Conservation (phyloP, 2,888 invertebrate species). For the Zygaena filipendulae region DNA sequence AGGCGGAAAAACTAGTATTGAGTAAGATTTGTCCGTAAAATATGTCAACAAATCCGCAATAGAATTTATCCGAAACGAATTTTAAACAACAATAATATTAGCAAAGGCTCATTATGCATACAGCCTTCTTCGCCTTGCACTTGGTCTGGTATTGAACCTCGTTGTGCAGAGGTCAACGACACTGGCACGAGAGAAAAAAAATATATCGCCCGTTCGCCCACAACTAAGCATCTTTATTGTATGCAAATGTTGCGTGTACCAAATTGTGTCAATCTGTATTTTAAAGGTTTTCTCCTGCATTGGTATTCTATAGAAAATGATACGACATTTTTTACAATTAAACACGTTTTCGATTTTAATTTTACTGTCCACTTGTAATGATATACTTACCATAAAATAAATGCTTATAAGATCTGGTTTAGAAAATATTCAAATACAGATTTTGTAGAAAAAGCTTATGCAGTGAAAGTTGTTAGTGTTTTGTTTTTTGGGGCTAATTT, state of each 20-base stretch:
- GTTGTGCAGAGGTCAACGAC: background rate
- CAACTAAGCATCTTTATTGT: slow-evolving; percentile 16
- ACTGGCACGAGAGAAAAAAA: background rate
- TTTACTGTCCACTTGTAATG: background rate
- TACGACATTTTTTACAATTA: background rate
- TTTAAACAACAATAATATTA: background rate
- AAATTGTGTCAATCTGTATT: background rate
- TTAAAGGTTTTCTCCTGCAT: background rate
- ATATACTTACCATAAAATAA: background rate
- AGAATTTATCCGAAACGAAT: background rate
- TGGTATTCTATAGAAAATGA: background rate
- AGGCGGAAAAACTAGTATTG: too few species aligned
- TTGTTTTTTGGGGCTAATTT: too few species aligned
- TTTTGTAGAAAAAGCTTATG: too few species aligned
- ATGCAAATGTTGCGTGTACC: slow-evolving; percentile 13
- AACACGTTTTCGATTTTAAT: background rate
- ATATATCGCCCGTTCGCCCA: slow-evolving; percentile 9
- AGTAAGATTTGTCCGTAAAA: too few species aligned
- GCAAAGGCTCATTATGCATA: background rate
- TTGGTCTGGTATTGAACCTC: background rate
- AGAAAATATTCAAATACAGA: too few species aligned
- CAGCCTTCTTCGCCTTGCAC: background rate
- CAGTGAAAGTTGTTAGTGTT: too few species aligned
- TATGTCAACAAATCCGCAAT: background rate
- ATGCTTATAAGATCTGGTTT: too few species aligned